phyloP scores from a whole-genome alignment of 2,888 invertebrate species.

The Ormia ochracea region DNA sequence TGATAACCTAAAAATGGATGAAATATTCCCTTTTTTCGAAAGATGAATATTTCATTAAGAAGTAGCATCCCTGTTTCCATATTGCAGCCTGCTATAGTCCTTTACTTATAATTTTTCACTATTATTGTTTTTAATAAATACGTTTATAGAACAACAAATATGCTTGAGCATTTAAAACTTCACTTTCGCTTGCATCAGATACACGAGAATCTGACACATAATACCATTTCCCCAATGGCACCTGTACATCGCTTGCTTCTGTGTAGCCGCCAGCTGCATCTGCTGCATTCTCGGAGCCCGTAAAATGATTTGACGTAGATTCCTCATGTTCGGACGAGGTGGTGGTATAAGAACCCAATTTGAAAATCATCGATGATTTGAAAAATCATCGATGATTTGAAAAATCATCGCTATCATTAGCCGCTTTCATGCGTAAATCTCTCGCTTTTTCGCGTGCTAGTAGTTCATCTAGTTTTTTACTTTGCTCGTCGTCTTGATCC shows the following conservation, averaged over 20 bases:
- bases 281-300: conserved; percentile 73
- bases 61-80: not conserved
- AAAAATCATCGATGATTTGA: conserved; percentile 80
- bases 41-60: conserved; percentile 11
- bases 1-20: conserved; percentile 37
- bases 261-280: conserved; percentile 73
- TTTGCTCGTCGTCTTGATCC: conserved; percentile 78
- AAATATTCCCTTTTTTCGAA: conserved; percentile 4
- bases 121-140: conserved; percentile 80
- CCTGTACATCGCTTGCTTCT: conserved; percentile 70
- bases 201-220: conserved; percentile 94
- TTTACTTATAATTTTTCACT: conserved; percentile 9
- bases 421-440: conserved; percentile 72
- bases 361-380: too few relatives aligned
- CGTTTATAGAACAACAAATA: conserved; percentile 98
- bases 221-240: conserved; percentile 91
- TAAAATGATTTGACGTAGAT: conserved; percentile 69
- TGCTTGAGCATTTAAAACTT: conserved; percentile 91
- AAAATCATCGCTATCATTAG: conserved; percentile 78
- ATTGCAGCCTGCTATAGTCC: not conserved
- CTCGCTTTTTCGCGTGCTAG: conserved; percentile 74
- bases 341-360: conserved; percentile 39
- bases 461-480: conserved; percentile 76
- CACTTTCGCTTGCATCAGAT: conserved; percentile 86
- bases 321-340: conserved; percentile 70